Evolutionary conservation across 2,888 invertebrate species (phyloP), one percentile per base, ranked within the genome.

Genomic region (Hedya salicella): DNA sequence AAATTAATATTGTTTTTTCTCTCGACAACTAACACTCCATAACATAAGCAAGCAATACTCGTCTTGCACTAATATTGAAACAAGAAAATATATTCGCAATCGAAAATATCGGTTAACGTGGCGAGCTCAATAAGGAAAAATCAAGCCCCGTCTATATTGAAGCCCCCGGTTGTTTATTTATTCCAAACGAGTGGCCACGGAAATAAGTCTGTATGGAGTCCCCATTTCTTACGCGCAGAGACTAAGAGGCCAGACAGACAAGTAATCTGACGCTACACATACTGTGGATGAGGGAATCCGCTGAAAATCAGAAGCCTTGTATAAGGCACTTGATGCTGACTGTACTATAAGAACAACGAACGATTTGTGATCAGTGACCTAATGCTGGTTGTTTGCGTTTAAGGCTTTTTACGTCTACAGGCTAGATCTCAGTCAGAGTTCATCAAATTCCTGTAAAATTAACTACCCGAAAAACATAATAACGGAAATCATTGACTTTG

Each of bases 171-270:
- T 87, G 86, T 87, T 89, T 88, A 86, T 88, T 88, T 87, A 88
- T 88, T 88, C 86, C 83, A 80, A 82, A 79, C 83, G 86, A 84
- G 80, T 81, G 82, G 76, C 79, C 77, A 79, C 82, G 82, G 87
- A 85, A 84, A 88, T 88, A 85, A 85, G 86, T 84, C 85, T 83
- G 78, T 80, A 80, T 81, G 77, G 78, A 85, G 79, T 80, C 82
- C 78, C 75, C 76, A 72, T 76, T 76, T 75, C 77, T 75, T 74
- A 71, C 63, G 65, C 59, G 36, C 76, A 77, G 69, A 74, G 78
- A 76, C 14, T 63, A 63, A 60, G 30, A n/a, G 8, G 39, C 14
- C 17, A 67, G 66, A 68, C 39, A 16, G 19, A 30, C 59, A 13
- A 40, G 2, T 25, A n/a, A 0, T n/a, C 11, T n/a, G 13, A 40